A percentile compares a stretch with the other conserved stretches of the same genome.
Evolutionary conservation across 1,140 invertebrate genomes (phyloP).

Genomic region (Helicorthomorpha holstii): DNA sequence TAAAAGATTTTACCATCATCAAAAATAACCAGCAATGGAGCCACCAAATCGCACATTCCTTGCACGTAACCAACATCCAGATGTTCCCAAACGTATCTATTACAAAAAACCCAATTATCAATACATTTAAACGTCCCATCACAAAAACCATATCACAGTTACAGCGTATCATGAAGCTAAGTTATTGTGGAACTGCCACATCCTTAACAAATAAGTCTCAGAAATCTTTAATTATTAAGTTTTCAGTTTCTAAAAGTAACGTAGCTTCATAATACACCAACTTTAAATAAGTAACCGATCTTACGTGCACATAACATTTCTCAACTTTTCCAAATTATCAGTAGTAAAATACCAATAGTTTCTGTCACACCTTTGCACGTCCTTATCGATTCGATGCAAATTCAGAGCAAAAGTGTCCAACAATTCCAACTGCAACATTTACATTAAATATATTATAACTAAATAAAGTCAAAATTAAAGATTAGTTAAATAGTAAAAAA

Average conservation of each 20-base stretch:
- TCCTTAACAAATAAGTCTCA: too few relatives aligned
- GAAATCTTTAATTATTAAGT: too few relatives aligned
- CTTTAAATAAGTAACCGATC: too few relatives aligned
- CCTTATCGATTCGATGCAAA: conserved; percentile 87
- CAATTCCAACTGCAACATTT: conserved; percentile 46
- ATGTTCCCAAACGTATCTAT: conserved; percentile 83
- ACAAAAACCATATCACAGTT: too few relatives aligned
- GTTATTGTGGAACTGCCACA: too few relatives aligned
- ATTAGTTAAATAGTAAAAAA: conserved; percentile 4
- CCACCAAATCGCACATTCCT: conserved; percentile 90
- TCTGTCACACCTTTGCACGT: conserved; percentile 83
- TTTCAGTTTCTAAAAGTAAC: conserved; percentile 15
- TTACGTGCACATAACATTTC: conserved; percentile 92
- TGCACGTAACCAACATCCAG: conserved; percentile 77
- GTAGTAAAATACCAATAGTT: conserved; percentile 78
- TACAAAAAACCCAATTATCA: too few relatives aligned
- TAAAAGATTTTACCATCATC: conserved; percentile 43
- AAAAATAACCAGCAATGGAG: conserved; percentile 78
- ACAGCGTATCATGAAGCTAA: too few relatives aligned
- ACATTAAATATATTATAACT: too few relatives aligned
- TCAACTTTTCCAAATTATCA: conserved; percentile 78
- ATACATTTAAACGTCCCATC: too few relatives aligned
- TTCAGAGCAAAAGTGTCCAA: conserved; percentile 76
- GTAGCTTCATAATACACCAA: too few relatives aligned
- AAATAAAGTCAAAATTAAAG: neutral